These are phyloP conservation scores for Bombus polaris DNA, from an alignment of 1,140 invertebrate genomes.

Conservation along the genomic window DNA sequence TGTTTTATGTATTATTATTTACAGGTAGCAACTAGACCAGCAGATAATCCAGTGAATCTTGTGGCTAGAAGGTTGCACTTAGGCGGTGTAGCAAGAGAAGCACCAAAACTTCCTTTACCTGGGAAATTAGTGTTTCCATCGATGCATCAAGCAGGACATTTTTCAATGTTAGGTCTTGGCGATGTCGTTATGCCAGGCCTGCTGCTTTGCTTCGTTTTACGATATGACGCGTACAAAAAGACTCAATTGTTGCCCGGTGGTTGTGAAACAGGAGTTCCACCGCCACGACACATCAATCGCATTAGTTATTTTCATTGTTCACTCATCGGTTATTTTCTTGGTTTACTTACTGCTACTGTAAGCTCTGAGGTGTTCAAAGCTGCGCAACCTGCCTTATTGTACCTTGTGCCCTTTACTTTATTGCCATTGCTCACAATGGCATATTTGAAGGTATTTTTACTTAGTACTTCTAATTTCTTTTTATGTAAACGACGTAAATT, in stretches of 20 bases:
- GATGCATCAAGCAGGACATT: slow-evolving; percentile 96
- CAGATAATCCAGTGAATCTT: slow-evolving; percentile 97
- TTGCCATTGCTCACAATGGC: slow-evolving; percentile 98
- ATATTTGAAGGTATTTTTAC: slow-evolving; percentile 92
- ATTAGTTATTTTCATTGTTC: slow-evolving; percentile 98
- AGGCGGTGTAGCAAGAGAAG: slow-evolving; percentile 92
- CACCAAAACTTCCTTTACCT: slow-evolving; percentile 96
- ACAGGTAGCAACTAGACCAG: slow-evolving; percentile 92
- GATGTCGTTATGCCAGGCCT: slow-evolving; percentile 99
- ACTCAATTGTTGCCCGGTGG: slow-evolving; percentile 88
- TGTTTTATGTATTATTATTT: slow-evolving; percentile 31
- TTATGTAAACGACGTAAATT: not conserved
- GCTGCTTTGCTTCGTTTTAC: slow-evolving; percentile 96
- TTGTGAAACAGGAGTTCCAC: slow-evolving; percentile 90
- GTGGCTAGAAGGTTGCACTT: slow-evolving; percentile 96
- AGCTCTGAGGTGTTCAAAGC: slow-evolving; percentile 99
- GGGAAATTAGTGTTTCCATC: slow-evolving; percentile 98
- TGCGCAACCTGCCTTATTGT: slow-evolving; percentile 97
- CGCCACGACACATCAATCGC: slow-evolving; percentile 87
- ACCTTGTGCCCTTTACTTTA: slow-evolving; percentile 98
- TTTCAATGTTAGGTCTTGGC: slow-evolving; percentile 98
- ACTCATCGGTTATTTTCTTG: slow-evolving; percentile 98
- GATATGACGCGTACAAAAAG: slow-evolving; percentile 98
- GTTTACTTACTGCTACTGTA: slow-evolving; percentile 97
- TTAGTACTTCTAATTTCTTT: not conserved